A percentile compares a stretch with the other conserved stretches of the same genome.
phyloP scores from a whole-genome alignment of 2,113 vertebrate genomes.

The Phyllostomus hastatus region DNA sequence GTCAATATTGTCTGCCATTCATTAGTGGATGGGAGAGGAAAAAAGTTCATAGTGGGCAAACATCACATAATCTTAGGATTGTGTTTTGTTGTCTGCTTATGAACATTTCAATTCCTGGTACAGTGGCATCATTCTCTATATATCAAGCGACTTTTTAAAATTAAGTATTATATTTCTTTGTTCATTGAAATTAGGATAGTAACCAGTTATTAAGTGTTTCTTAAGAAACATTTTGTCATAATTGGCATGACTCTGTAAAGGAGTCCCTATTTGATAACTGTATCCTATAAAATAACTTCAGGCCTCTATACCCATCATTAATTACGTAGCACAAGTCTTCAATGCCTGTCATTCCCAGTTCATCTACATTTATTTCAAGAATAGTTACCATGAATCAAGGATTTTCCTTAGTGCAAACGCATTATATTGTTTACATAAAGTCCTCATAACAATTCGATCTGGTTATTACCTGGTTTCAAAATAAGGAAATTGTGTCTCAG shows the following conservation, averaged over 20 bases:
- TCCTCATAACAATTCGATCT: neutral
- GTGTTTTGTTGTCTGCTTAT: neutral
- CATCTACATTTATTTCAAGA: neutral
- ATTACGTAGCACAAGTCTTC: neutral
- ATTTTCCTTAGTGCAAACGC: neutral
- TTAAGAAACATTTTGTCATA: neutral
- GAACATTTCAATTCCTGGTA: neutral
- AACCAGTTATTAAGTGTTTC: neutral
- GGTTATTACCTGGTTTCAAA: neutral
- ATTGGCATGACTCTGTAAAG: neutral
- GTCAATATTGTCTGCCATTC: neutral
- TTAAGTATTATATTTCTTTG: neutral
- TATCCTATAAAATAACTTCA: neutral
- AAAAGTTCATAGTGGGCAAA: neutral
- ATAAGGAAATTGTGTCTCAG: neutral
- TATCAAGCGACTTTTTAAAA: neutral
- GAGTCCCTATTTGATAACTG: neutral
- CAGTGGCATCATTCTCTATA: neutral
- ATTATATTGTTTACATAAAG: neutral
- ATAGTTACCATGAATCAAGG: neutral
- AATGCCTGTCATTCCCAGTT: neutral
- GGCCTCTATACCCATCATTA: neutral
- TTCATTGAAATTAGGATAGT: slow-evolving; percentile 8
- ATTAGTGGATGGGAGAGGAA: neutral
- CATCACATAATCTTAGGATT: neutral